Base-by-base conservation (phyloP, 2,888 invertebrate species). In the Tortrix viridana region DNA sequence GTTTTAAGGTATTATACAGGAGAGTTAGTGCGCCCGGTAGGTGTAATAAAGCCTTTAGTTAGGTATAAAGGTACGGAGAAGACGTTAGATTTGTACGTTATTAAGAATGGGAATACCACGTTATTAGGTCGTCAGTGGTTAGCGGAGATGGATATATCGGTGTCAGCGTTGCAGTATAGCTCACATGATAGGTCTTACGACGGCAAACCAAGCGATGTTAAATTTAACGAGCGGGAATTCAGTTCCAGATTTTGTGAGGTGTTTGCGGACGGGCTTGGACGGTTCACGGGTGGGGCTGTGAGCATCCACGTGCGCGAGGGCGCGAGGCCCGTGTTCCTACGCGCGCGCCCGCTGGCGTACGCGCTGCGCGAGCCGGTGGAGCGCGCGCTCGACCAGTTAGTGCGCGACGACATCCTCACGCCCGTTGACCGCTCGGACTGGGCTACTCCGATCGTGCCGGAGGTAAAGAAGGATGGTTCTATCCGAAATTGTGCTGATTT, bases 371-470 rank as follows among this genome's bases (percentile, higher is more conserved):
- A n/a, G n/a, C n/a, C n/a, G n/a, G n/a, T n/a, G n/a, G n/a, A n/a
- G n/a, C n/a, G n/a, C n/a, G n/a, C n/a, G n/a, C n/a, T n/a, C n/a
- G n/a, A n/a, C n/a, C n/a, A n/a, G n/a, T n/a, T n/a, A n/a, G n/a
- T n/a, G n/a, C n/a, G n/a, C n/a, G n/a, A n/a, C n/a, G n/a, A n/a
- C n/a, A n/a, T n/a, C n/a, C n/a, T n/a, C n/a, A n/a, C n/a, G n/a
- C n/a, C n/a, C n/a, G n/a, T n/a, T n/a, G n/a, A n/a, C n/a, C n/a
- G 9, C 5, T 38, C 38, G 9, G 14, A 66, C 49, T 67, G 67
- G 66, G 67, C 68, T 7, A 70, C 67, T 2, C 67, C 67, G 0
- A 62, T 65, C 3, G 67, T 67, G 12, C 67, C 65, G 9, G 67
- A 67, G 1, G 47, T 65, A 7, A 67, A 69, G 32, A 66, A 63